Evolutionary conservation across 2,113 vertebrate genomes (phyloP).

Genomic region (Gyps fulvus): DNA sequence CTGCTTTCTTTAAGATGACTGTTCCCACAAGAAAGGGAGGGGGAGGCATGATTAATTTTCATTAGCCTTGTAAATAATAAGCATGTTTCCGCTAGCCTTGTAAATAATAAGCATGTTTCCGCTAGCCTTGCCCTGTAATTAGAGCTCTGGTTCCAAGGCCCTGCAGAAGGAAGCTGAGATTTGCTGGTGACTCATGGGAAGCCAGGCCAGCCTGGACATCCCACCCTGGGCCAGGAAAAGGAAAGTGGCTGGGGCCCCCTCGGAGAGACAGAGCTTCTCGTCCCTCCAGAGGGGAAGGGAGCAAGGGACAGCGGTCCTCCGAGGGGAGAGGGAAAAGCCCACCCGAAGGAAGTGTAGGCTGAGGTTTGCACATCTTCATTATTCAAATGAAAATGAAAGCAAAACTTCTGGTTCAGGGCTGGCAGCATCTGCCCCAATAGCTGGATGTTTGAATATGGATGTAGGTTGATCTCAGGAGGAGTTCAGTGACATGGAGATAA

Average conservation of each 20-base stretch:
- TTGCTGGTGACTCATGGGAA: slow-evolving; percentile 8
- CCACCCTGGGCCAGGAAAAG: background rate
- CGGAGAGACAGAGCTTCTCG: background rate
- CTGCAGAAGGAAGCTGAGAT: slow-evolving; percentile 17
- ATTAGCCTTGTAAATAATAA: slow-evolving; percentile 51
- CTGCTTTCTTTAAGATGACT: background rate
- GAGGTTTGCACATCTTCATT: background rate
- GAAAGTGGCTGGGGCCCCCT: background rate
- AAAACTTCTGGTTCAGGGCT: background rate
- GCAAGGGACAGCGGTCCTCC: background rate
- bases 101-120: slow-evolving; percentile 52
- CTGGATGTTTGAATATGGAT: background rate
- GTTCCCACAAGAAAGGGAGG: slow-evolving; percentile 11
- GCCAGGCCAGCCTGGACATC: background rate
- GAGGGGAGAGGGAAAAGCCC: background rate
- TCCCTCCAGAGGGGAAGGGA: background rate
- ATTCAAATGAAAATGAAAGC: background rate
- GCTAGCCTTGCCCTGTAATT: slow-evolving; percentile 24
- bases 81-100: slow-evolving; percentile 35
- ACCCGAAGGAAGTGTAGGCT: background rate
- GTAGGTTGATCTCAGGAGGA: background rate
- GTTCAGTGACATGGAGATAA: background rate
- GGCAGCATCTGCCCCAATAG: background rate
- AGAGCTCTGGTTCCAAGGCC: background rate
- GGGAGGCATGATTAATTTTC: slow-evolving; percentile 43